Conservation (phyloP, 2,797 vertebrate species). For the Sebastiscus tertius region DNA sequence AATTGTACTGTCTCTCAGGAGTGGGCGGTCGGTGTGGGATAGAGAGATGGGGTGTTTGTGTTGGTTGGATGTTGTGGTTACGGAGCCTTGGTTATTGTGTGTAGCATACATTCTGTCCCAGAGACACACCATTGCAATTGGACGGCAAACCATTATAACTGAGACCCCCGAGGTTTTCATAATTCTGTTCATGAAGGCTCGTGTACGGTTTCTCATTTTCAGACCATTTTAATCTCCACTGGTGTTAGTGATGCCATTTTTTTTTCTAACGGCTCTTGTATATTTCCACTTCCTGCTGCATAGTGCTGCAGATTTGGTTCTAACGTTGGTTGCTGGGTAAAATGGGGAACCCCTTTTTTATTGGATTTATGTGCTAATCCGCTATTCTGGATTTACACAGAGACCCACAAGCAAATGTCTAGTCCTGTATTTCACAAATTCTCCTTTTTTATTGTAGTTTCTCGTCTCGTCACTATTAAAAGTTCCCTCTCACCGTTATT, state of each 20-base stretch:
- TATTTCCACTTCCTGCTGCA: not conserved
- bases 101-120: conserved; percentile 26
- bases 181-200: not conserved
- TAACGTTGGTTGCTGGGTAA: not conserved
- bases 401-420: not conserved
- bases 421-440: conserved; percentile 14
- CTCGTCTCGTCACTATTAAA: not conserved
- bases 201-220: conserved; percentile 7
- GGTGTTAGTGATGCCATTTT: not conserved
- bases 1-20: conserved; percentile 41
- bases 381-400: not conserved
- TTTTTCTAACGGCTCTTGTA: not conserved
- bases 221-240: conserved; percentile 2
- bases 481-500: not conserved
- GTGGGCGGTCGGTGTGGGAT: conserved; percentile 42
- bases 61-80: conserved; percentile 8
- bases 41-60: conserved; percentile 22
- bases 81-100: conserved; percentile 45
- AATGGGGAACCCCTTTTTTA: not conserved
- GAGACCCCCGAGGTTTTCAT: conserved; percentile 21
- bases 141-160: conserved; percentile 29
- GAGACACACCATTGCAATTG: conserved; percentile 5
- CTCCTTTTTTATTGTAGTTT: conserved; percentile 2
- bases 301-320: conserved; percentile 9
- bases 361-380: not conserved